phyloP scores from a whole-genome alignment of 2,888 invertebrate genomes.

The Acholoe squamosa region DNA sequence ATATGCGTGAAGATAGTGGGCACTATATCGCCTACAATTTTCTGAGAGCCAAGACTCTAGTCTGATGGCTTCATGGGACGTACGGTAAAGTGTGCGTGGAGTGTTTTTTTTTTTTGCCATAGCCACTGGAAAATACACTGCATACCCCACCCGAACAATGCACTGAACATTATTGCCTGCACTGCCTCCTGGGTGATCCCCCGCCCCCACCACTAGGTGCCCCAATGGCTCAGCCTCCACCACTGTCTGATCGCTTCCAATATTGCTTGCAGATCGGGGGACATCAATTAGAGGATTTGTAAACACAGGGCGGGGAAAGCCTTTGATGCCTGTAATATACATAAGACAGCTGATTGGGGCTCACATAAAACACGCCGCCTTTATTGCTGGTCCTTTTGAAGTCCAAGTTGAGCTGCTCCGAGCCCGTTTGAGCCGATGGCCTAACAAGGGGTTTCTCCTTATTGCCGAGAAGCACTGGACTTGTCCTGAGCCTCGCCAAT shows the following conservation, averaged over 20 bases:
- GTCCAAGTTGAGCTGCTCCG: neutral
- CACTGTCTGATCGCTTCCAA: neutral
- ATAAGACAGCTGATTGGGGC: constrained; percentile 44
- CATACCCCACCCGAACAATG: neutral
- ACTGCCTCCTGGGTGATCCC: neutral
- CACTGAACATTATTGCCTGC: too few species aligned
- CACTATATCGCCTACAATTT: too few species aligned
- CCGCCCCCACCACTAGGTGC: neutral
- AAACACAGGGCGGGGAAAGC: neutral
- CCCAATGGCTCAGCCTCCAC: neutral
- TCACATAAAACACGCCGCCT: constrained; percentile 26
- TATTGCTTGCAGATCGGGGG: constrained; percentile 38
- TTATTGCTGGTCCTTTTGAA: constrained; percentile 39
- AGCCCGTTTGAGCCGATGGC: constrained; percentile 22
- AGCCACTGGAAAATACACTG: too few species aligned
- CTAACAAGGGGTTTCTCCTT: constrained; percentile 39
- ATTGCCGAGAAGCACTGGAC: neutral
- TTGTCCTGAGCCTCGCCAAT: neutral
- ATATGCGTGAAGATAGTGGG: neutral
- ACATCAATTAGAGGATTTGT: constrained; percentile 30
- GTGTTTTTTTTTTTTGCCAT: too few species aligned
- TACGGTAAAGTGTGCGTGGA: too few species aligned
- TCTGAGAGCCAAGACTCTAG: too few species aligned
- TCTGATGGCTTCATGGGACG: too few species aligned
- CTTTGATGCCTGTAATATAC: constrained; percentile 49